Evolutionary conservation across 2,797 vertebrate genomes (phyloP).

Genomic region (Karalla daura): DNA sequence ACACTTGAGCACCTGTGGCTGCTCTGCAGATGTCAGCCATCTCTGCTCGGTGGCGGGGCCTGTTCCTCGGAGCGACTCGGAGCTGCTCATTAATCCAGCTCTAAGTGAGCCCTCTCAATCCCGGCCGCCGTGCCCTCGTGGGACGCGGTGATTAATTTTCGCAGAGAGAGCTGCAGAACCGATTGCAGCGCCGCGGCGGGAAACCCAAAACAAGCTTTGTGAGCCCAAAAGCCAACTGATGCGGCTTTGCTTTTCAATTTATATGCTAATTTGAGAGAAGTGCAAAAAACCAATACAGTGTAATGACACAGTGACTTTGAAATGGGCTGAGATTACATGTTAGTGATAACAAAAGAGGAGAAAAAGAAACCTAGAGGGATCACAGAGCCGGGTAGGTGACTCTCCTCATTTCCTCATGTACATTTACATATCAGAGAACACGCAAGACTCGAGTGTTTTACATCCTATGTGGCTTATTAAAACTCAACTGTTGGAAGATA

Average conservation of each 20-base stretch:
- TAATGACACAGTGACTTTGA: slow-evolving; percentile 57
- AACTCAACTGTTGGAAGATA: slow-evolving; percentile 14
- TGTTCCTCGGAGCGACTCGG: no score
- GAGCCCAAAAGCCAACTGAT: slow-evolving; percentile 41
- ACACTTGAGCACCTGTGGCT: background rate
- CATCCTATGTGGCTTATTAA: background rate
- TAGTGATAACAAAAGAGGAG: slow-evolving; percentile 31
- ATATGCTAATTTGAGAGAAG: slow-evolving; percentile 76
- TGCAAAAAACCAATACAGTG: slow-evolving; percentile 41
- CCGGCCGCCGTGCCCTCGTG: slow-evolving; percentile 45
- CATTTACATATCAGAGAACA: slow-evolving; percentile 46
- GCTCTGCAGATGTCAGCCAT: slow-evolving; percentile 9
- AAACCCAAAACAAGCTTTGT: slow-evolving; percentile 61
- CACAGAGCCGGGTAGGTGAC: slow-evolving; percentile 25
- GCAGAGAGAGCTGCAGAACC: slow-evolving; percentile 38
- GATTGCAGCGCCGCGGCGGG: slow-evolving; percentile 20
- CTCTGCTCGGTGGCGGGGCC: no score
- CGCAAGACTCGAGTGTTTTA: slow-evolving; percentile 8
- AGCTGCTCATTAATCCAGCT: slow-evolving; percentile 53
- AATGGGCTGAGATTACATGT: slow-evolving; percentile 45
- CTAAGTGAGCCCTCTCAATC: slow-evolving; percentile 58
- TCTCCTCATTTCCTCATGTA: slow-evolving; percentile 8
- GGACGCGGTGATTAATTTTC: slow-evolving; percentile 62
- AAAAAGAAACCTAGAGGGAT: slow-evolving; percentile 14
- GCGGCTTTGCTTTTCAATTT: slow-evolving; percentile 69